phyloP scores from a whole-genome alignment of 2,797 vertebrate genomes.

The Siniperca undulata region DNA sequence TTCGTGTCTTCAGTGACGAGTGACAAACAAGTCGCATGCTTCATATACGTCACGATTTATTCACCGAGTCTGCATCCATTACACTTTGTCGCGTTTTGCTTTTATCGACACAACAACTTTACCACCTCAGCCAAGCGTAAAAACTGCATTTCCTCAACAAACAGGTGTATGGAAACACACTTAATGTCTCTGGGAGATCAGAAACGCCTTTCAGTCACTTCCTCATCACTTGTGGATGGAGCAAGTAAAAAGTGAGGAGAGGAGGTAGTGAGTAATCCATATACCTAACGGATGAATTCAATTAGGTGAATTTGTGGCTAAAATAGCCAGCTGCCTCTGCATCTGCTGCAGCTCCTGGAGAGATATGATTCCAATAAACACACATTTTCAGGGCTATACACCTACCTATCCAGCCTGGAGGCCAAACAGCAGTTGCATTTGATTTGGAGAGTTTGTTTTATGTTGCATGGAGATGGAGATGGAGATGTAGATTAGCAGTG shows the following conservation, averaged over 20 bases:
- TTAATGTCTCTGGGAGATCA: slow-evolving; percentile 7
- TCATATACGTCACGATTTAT: background rate
- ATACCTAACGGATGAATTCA: slow-evolving; percentile 41
- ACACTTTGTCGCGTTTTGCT: background rate
- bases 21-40: background rate
- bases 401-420: slow-evolving; percentile 2
- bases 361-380: slow-evolving; percentile 16
- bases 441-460: slow-evolving; percentile 16
- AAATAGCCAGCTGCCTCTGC: slow-evolving; percentile 50
- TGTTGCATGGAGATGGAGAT: background rate
- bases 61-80: background rate
- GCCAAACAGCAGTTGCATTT: slow-evolving; percentile 33
- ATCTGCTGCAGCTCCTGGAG: slow-evolving; percentile 47
- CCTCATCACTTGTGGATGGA: slow-evolving; percentile 1
- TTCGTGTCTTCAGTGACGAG: background rate
- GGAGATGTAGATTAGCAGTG: background rate
- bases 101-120: background rate
- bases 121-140: background rate
- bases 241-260: background rate
- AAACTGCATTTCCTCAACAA: background rate
- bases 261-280: background rate
- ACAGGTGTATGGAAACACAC: slow-evolving; percentile 5
- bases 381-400: background rate
- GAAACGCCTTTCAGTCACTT: slow-evolving; percentile 11
- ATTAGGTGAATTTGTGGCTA: slow-evolving; percentile 27